These are phyloP conservation scores for Sorex maritimensis DNA, from an alignment of 2,797 vertebrate species.

Conservation along the genomic window DNA sequence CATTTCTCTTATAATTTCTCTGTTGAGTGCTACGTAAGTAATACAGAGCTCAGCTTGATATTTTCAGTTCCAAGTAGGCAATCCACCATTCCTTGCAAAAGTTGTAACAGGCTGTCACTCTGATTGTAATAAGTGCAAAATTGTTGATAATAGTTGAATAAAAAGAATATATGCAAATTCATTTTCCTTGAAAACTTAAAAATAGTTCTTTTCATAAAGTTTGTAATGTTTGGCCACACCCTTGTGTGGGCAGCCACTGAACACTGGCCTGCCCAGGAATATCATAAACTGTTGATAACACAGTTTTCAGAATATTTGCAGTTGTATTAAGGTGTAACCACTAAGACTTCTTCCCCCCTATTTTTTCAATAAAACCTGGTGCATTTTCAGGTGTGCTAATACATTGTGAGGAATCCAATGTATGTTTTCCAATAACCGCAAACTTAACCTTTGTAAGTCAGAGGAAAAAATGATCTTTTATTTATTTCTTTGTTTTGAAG, in stretches of 20 bases:
- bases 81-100: not conserved
- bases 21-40: not conserved
- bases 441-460: conserved; percentile 36
- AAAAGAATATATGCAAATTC: not conserved
- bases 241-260: not conserved
- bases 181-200: conserved; percentile 39
- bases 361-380: not conserved
- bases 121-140: not conserved
- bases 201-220: not conserved
- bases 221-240: not conserved
- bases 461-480: not conserved
- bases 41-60: not conserved
- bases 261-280: not conserved
- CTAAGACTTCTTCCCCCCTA: not conserved
- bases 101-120: not conserved
- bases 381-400: not conserved
- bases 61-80: not conserved
- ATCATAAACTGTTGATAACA: not conserved
- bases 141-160: not conserved
- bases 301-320: not conserved
- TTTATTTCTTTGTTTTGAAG: too few relatives aligned
- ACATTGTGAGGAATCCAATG: not conserved
- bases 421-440: not conserved
- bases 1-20: not conserved
- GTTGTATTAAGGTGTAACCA: not conserved